These are phyloP conservation scores for Channallabes apus DNA, from an alignment of 2,797 vertebrate genomes.

Conservation along the genomic window DNA sequence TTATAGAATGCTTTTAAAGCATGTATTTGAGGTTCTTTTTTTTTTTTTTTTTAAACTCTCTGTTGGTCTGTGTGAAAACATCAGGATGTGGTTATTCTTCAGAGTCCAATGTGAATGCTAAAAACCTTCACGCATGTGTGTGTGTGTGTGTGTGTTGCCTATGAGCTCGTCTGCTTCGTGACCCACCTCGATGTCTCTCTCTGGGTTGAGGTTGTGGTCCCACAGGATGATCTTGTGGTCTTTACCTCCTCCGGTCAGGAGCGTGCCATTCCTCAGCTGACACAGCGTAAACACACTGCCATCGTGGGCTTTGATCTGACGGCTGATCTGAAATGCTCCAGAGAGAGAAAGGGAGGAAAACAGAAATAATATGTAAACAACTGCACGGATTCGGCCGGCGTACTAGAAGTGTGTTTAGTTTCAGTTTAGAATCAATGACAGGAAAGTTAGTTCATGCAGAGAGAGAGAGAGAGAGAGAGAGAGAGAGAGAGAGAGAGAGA, in stretches of 20 bases:
- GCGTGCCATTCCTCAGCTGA: constrained; percentile 90
- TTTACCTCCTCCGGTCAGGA: constrained; percentile 94
- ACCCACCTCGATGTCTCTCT: constrained; percentile 92
- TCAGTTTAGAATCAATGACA: neutral
- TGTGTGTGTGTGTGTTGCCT: neutral
- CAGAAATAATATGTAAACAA: neutral
- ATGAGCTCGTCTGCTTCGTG: neutral
- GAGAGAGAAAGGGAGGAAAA: neutral
- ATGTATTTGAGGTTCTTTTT: neutral
- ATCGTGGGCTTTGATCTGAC: constrained; percentile 92
- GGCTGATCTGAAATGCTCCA: constrained; percentile 89
- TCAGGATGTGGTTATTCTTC: neutral
- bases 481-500: neutral
- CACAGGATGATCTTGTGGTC: constrained; percentile 91
- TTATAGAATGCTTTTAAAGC: neutral
- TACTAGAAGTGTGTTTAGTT: neutral
- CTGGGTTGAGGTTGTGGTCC: constrained; percentile 89
- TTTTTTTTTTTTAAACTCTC: neutral
- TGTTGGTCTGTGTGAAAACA: constrained; percentile 8
- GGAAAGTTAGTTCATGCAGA: neutral
- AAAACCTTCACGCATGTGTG: neutral
- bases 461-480: neutral
- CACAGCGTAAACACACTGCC: constrained; percentile 96
- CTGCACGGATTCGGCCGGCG: neutral
- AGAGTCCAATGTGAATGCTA: neutral